Percentiles rank a stretch among this genome's conserved stretches.
Evolutionary conservation across 2,888 invertebrate species (phyloP).

Genomic region (Keiferia lycopersicella): DNA sequence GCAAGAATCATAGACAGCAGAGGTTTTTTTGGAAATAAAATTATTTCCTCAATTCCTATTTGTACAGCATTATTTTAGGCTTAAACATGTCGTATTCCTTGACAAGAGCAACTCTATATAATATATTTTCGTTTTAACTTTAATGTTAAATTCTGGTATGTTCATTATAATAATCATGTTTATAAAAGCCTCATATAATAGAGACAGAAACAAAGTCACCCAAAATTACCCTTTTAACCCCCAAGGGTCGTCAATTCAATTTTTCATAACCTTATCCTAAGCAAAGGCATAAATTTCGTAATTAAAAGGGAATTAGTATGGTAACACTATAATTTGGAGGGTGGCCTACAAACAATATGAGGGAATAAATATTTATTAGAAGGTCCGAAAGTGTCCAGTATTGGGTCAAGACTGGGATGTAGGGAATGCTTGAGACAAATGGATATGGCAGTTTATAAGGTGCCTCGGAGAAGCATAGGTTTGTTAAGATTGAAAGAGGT

Average conservation of each 20-base stretch:
- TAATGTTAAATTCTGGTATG: too few relatives aligned
- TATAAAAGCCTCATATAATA: not conserved
- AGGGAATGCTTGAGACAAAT: constrained; percentile 33
- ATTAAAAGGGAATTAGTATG: constrained; percentile 31
- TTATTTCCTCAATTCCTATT: too few relatives aligned
- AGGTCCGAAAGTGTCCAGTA: constrained; percentile 72
- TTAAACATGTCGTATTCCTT: too few relatives aligned
- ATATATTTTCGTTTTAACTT: too few relatives aligned
- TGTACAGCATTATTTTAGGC: too few relatives aligned
- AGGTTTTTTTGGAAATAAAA: too few relatives aligned
- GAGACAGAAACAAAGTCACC: not conserved
- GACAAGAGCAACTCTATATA: too few relatives aligned
- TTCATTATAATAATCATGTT: not conserved
- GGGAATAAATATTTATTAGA: constrained; percentile 78
- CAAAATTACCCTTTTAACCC: constrained; percentile 3
- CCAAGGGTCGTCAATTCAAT: constrained; percentile 29
- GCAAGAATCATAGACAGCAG: too few relatives aligned
- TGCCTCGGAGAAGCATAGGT: too few relatives aligned
- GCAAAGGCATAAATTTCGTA: constrained; percentile 46
- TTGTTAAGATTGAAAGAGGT: too few relatives aligned
- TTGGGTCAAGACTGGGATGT: constrained; percentile 54
- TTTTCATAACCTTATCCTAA: constrained; percentile 52
- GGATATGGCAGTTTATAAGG: constrained; percentile 44
- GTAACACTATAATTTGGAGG: constrained; percentile 49
- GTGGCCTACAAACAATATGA: constrained; percentile 63